These are phyloP conservation scores for Heptranchias perlo DNA, from an alignment of 2,113 vertebrate genomes.

Conservation along the genomic window DNA sequence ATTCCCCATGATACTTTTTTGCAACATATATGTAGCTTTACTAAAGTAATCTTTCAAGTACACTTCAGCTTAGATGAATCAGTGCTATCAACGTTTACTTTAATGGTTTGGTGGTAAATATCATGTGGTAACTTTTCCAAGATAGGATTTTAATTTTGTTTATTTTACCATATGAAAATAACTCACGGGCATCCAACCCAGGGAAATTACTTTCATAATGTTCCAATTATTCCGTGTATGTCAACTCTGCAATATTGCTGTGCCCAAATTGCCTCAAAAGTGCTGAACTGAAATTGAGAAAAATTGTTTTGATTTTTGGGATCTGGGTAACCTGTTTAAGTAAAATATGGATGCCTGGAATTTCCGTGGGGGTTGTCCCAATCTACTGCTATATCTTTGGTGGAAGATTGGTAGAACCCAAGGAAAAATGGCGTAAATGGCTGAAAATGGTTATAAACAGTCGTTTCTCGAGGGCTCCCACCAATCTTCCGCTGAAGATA, in stretches of 20 bases:
- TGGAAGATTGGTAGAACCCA: not conserved
- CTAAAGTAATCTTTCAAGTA: not conserved
- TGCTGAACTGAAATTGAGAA: not conserved
- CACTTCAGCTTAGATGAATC: not conserved
- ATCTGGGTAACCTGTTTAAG: not conserved
- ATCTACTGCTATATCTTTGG: not conserved
- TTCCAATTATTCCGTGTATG: not conserved
- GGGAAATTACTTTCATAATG: not conserved
- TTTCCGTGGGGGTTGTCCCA: not conserved
- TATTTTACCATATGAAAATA: constrained; percentile 1
- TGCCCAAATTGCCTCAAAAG: not conserved
- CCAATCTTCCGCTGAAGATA: not conserved
- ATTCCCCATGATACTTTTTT: not conserved
- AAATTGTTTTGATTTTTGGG: not conserved
- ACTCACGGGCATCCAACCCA: not conserved
- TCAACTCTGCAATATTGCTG: not conserved
- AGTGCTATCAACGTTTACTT: not conserved
- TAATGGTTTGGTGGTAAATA: not conserved
- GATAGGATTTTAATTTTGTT: not conserved
- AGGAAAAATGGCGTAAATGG: not conserved
- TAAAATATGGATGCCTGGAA: not conserved
- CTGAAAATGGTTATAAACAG: not conserved
- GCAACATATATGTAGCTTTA: not conserved
- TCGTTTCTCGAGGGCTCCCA: not conserved
- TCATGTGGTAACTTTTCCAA: not conserved